Conservation (phyloP, 2,888 invertebrate species). For the Cartodere bifasciata region DNA sequence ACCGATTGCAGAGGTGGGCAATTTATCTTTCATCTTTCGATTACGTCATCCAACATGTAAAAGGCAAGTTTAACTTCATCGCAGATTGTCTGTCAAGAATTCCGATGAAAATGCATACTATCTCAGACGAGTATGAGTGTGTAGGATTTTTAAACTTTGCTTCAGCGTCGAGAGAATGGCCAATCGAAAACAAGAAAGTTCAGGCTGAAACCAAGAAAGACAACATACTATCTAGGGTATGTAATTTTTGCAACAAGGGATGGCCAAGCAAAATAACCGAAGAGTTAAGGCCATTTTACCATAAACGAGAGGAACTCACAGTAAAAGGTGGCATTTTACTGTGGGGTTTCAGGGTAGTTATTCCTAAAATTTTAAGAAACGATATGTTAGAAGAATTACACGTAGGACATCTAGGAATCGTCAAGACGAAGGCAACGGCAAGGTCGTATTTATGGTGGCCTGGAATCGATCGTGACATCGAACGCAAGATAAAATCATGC, state of each 20-base stretch:
- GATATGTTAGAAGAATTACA: constrained; percentile 12
- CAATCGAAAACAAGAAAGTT: constrained; percentile 6
- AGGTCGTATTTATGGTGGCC: constrained; percentile 19
- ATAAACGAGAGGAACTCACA: constrained; percentile 9
- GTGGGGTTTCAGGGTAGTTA: too few species aligned
- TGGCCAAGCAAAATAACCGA: constrained; percentile 5
- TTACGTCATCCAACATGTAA: constrained; percentile 10
- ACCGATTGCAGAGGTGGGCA: constrained; percentile 11
- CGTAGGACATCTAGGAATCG: constrained; percentile 14
- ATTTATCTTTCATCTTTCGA: constrained; percentile 9
- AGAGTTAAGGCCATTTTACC: constrained; percentile 7
- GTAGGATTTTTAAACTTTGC: constrained; percentile 6
- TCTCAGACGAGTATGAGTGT: constrained; percentile 1
- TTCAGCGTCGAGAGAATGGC: constrained; percentile 3
- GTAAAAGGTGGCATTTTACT: too few species aligned
- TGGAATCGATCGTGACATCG: constrained; percentile 13
- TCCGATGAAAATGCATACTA: too few species aligned
- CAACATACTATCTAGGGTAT: too few species aligned
- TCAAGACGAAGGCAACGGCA: constrained; percentile 15
- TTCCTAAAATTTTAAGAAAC: constrained; percentile 12
- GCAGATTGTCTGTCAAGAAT: constrained; percentile 16
- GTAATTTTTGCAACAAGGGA: too few species aligned
- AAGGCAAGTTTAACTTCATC: constrained; percentile 14
- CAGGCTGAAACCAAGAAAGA: too few species aligned
- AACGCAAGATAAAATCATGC: constrained; percentile 9